These are phyloP conservation scores for Eulacestoma nigropectus DNA, from an alignment of 2,113 vertebrate species.

Conservation along the genomic window DNA sequence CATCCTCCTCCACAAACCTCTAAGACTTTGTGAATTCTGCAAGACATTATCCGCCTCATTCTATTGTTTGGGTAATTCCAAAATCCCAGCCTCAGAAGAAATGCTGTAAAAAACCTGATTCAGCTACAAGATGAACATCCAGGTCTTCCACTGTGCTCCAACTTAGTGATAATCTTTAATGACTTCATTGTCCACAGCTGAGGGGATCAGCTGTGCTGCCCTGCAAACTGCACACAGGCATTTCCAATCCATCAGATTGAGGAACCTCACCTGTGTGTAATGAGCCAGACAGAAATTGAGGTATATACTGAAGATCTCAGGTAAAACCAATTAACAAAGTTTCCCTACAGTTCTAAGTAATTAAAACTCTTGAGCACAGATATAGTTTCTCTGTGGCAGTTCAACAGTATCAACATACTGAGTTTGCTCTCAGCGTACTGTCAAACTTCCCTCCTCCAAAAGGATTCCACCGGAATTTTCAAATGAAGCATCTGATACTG, in stretches of 20 bases:
- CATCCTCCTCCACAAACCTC: neutral
- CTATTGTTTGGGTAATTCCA: neutral
- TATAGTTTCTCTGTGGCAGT: neutral
- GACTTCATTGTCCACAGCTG: neutral
- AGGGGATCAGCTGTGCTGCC: neutral
- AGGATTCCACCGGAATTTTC: neutral
- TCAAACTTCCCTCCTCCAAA: neutral
- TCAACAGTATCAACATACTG: neutral
- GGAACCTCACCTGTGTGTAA: neutral
- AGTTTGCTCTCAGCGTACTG: neutral
- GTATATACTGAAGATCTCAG: neutral
- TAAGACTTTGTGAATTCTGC: neutral
- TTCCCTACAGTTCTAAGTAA: neutral
- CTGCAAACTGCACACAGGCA: neutral
- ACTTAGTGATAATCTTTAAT: fast-evolving
- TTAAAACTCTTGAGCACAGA: neutral
- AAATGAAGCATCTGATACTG: neutral
- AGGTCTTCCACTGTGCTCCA: neutral
- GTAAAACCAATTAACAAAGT: neutral
- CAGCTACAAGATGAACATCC: neutral
- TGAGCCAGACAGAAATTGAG: neutral
- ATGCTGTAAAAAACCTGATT: neutral
- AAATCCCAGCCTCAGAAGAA: neutral
- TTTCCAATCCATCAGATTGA: fast-evolving
- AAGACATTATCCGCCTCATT: neutral